These are phyloP conservation scores for Gerris lacustris DNA, from an alignment of 2,888 invertebrate genomes.

Conservation along the genomic window DNA sequence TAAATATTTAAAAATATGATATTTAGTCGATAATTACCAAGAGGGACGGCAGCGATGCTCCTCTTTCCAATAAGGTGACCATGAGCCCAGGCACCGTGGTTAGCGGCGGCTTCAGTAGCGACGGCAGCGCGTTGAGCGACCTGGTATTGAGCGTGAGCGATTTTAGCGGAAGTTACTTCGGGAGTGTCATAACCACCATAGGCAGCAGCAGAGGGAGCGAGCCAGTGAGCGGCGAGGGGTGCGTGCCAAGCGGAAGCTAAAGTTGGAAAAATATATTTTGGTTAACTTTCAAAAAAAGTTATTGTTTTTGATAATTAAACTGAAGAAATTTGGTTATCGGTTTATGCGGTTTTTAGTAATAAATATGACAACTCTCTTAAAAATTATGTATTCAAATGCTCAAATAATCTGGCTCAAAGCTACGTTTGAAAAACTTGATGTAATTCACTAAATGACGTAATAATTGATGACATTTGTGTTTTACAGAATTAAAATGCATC, in stretches of 20 bases:
- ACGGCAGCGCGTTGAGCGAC: slow-evolving; percentile 19
- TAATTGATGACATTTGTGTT: no score
- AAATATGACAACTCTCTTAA: no score
- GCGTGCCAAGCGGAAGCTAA: slow-evolving; percentile 1
- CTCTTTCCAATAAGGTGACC: slow-evolving; percentile 29
- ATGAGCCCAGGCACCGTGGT: background rate
- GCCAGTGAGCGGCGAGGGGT: background rate
- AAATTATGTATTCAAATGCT: no score
- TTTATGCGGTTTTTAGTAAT: no score
- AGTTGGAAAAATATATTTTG: background rate
- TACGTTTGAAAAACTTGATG: no score
- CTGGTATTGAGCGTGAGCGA: slow-evolving; percentile 33
- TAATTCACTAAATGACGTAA: no score
- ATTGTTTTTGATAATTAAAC: no score
- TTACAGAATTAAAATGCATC: no score
- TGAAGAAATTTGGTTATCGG: no score
- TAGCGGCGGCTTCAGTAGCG: slow-evolving; percentile 14
- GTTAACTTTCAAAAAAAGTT: no score
- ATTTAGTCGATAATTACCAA: background rate
- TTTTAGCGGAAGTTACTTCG: slow-evolving; percentile 40
- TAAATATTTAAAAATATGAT: no score
- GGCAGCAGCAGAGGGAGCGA: background rate
- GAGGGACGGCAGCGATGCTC: slow-evolving; percentile 7
- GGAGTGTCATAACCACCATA: slow-evolving; percentile 36
- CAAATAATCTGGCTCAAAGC: no score